Evolutionary conservation across 2,888 invertebrate species (phyloP).

Genomic region (Heliconius cydno): DNA sequence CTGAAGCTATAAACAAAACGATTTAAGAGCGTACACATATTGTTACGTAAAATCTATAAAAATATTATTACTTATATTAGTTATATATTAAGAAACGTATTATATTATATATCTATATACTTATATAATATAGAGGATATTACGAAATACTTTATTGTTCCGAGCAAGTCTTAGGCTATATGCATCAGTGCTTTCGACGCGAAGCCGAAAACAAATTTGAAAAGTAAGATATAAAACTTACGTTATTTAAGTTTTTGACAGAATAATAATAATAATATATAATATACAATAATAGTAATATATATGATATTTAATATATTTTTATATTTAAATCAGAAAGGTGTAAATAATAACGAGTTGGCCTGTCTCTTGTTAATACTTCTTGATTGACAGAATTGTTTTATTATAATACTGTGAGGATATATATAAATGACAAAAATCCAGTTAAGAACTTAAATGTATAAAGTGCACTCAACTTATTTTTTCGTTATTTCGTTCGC

Average conservation of each 20-base stretch:
- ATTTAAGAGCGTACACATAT: too few relatives aligned
- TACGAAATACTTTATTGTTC: not conserved
- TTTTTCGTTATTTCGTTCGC: too few relatives aligned
- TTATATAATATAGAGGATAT: not conserved
- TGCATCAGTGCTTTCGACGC: slow-evolving; percentile 9
- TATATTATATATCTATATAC: not conserved
- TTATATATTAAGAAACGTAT: slow-evolving; percentile 2
- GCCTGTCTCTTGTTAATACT: too few relatives aligned
- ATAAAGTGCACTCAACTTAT: too few relatives aligned
- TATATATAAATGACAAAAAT: not conserved
- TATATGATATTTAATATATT: too few relatives aligned
- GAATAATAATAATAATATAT: not conserved
- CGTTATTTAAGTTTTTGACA: not conserved
- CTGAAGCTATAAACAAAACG: too few relatives aligned
- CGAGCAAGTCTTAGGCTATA: slow-evolving; percentile 2
- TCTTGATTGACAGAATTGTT: too few relatives aligned
- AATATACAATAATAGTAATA: not conserved
- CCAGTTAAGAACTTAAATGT: not conserved
- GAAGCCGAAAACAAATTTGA: slow-evolving; percentile 10
- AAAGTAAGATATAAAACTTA: not conserved
- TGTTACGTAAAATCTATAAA: not conserved
- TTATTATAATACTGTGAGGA: not conserved
- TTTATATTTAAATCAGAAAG: not conserved
- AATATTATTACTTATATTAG: not conserved
- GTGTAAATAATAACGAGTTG: too few relatives aligned